Evolutionary conservation across 1,140 invertebrate genomes (phyloP).

Genomic region (Caerostris extrusa): DNA sequence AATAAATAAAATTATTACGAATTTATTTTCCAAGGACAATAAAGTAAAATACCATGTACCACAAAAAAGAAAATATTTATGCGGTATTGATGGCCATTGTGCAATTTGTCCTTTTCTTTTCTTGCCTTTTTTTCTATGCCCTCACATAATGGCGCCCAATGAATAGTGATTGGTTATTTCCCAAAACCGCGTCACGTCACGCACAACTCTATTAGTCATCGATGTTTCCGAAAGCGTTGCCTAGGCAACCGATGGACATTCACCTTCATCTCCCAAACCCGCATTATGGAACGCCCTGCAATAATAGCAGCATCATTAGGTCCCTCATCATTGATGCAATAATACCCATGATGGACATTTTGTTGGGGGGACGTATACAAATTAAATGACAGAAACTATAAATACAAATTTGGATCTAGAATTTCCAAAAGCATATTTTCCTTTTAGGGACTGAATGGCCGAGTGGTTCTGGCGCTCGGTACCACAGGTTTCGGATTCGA

Average conservation of each 20-base stretch:
- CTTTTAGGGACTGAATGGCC: too few relatives aligned
- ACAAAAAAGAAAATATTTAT: not conserved
- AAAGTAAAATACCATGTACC: too few relatives aligned
- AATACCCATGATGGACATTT: not conserved
- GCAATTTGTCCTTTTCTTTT: constrained; percentile 11
- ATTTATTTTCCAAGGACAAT: too few relatives aligned
- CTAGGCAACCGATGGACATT: constrained; percentile 60
- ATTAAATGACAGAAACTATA: too few relatives aligned
- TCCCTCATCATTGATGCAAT: not conserved
- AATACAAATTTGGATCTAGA: too few relatives aligned
- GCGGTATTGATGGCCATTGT: not conserved
- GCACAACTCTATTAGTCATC: constrained; percentile 63
- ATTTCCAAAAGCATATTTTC: too few relatives aligned
- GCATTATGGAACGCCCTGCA: not conserved
- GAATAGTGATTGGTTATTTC: constrained; percentile 50
- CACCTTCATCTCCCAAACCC: constrained; percentile 36
- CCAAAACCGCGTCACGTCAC: constrained; percentile 46
- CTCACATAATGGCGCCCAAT: constrained; percentile 30
- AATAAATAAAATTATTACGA: too few relatives aligned
- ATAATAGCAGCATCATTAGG: constrained; percentile 11
- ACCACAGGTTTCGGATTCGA: too few relatives aligned
- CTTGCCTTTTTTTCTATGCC: not conserved
- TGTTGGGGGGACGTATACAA: too few relatives aligned
- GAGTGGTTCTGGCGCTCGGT: too few relatives aligned
- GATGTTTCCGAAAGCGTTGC: constrained; percentile 58